Base-by-base conservation (phyloP, 2,113 vertebrate species). In the Rhagologus leucostigma region DNA sequence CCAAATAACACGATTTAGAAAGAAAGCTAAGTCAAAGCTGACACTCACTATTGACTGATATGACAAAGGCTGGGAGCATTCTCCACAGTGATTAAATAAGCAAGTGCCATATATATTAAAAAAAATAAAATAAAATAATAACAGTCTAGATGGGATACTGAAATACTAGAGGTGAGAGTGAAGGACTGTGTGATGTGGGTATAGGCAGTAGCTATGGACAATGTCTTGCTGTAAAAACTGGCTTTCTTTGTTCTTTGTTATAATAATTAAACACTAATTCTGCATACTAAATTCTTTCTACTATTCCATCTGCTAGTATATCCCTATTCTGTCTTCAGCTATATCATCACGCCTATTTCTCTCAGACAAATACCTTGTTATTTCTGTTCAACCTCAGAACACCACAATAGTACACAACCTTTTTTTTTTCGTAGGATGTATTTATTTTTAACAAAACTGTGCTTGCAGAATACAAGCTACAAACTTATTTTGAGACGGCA, bases 31-130 rank as follows among this genome's bases (percentile, higher is more conserved):
- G 77, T 75, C 64, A 93, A 93, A 91, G 60, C 56, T 91, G 93
- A 89, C 69, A 84, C 55, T 87, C 32, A 14, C 46, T 92, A 93
- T n/a, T 95, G 90, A 93, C 88, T 90, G 63, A 93, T 83, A 76
- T 13, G 46, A 94, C 55, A 88, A 87, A 83, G 55, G 53, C 57
- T 76, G 32, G 26, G 37, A 85, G 50, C 53, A 83, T 85, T 94
- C 53, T 93, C 78, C 57, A 60, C n/a, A 78, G 56, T 41, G 69
- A 91, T 81, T 91, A 81, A 95, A 73, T 27, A 68, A 71, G 42
- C 1, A 6, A 92, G 19, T n/a, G n/a, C 27, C n/a, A 76, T 44
- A 76, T 67, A 35, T 52, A 82, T 50, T 73, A 46, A 35, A 70
- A 70, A 39, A 42, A 60, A 80, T 39, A 65, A 78, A 65, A 27